Conservation (phyloP, 2,888 invertebrate species). For the Sepiola atlantica region DNA sequence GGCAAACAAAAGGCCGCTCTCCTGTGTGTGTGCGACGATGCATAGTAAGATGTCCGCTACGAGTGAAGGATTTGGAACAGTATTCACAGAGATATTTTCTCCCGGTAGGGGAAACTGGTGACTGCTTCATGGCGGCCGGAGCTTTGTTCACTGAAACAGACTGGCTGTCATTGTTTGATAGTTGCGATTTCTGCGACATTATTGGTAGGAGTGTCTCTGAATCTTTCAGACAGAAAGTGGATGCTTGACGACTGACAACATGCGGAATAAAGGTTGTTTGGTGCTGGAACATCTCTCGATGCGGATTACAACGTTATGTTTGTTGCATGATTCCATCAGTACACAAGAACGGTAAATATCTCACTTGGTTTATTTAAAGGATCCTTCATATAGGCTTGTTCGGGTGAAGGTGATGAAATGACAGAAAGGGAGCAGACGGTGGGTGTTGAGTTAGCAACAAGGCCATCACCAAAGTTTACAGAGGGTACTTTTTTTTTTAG, state of each 20-base stretch:
- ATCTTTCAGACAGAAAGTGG: neutral
- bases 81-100: conserved; percentile 21
- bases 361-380: neutral
- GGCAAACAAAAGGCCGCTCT: conserved; percentile 39
- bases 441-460: neutral
- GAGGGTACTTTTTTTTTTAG: neutral
- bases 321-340: neutral
- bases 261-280: neutral
- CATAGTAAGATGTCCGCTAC: conserved; percentile 12
- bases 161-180: neutral
- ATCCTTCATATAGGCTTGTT: neutral
- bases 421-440: neutral
- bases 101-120: neutral
- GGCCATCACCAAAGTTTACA: neutral
- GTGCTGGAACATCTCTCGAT: neutral
- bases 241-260: neutral
- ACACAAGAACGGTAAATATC: neutral
- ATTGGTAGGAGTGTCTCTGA: neutral
- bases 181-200: neutral
- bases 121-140: neutral
- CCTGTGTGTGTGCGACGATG: conserved; percentile 36
- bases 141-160: neutral
- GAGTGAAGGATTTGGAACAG: conserved; percentile 33
- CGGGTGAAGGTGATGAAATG: neutral
- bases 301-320: neutral